A percentile compares a stretch with the other conserved stretches of the same genome.
These are phyloP conservation scores for Megaleporinus macrocephalus DNA, from an alignment of 2,113 vertebrate genomes.

Conservation along the genomic window DNA sequence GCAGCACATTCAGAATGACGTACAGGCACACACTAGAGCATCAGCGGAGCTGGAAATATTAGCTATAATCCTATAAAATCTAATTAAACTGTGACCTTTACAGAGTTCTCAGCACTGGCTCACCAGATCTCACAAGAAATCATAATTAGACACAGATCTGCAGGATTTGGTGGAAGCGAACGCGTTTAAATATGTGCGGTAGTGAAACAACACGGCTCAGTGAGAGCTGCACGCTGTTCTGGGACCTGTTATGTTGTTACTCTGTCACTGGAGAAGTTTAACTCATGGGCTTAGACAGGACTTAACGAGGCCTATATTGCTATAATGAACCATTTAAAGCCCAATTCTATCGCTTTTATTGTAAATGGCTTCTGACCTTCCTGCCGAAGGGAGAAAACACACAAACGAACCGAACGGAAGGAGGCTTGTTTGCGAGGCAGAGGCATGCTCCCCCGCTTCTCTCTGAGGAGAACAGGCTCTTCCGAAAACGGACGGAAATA, in stretches of 20 bases:
- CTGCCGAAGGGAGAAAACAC: conserved; percentile 47
- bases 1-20: not conserved
- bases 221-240: not conserved
- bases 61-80: not conserved
- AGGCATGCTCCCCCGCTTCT: not conserved
- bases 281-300: not conserved
- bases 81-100: conserved; percentile 18
- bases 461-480: not conserved
- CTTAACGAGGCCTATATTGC: not conserved
- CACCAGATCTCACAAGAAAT: conserved; percentile 7
- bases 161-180: not conserved
- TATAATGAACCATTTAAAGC: conserved; percentile 45
- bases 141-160: conserved; percentile 17
- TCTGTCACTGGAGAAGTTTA: not conserved
- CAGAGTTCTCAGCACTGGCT: not conserved
- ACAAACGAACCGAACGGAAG: not conserved
- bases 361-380: conserved; percentile 59
- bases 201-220: not conserved
- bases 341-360: conserved; percentile 59
- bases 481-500: not conserved
- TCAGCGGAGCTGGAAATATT: not conserved
- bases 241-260: not conserved
- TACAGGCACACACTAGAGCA: not conserved
- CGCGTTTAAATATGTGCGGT: not conserved
- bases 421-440: conserved; percentile 2